phyloP scores from a whole-genome alignment of 2,113 vertebrate genomes.

The Probosciger aterrimus region DNA sequence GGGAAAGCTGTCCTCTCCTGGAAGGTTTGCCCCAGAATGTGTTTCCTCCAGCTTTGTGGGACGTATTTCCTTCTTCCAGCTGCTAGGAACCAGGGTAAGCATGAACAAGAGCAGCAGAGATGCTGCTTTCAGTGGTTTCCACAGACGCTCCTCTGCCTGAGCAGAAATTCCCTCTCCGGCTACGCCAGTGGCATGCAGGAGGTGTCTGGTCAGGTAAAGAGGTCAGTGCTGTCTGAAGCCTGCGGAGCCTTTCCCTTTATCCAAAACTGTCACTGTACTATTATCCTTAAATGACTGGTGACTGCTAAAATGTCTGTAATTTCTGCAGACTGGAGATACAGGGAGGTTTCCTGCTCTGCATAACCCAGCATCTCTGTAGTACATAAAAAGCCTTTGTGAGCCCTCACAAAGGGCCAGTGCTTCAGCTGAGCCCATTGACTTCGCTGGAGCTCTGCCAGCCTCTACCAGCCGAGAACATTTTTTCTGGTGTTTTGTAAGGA shows the following conservation, averaged over 20 bases:
- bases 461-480: slow-evolving; percentile 24
- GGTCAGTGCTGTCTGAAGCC: not conserved
- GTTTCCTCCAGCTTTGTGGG: not conserved
- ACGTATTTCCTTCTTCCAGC: not conserved
- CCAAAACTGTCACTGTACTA: not conserved
- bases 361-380: slow-evolving; percentile 3
- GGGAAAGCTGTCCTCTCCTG: not conserved
- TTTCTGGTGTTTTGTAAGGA: slow-evolving; percentile 30
- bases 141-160: not conserved
- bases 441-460: slow-evolving; percentile 11
- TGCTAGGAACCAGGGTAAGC: not conserved
- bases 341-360: not conserved
- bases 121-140: not conserved
- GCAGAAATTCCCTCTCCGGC: rapidly evolving
- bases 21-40: not conserved
- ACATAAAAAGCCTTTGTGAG: slow-evolving; percentile 58
- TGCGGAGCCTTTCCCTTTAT: not conserved
- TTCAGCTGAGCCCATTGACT: slow-evolving; percentile 38
- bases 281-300: not conserved
- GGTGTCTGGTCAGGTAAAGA: not conserved
- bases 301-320: not conserved
- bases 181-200: not conserved
- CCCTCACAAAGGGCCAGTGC: slow-evolving; percentile 47
- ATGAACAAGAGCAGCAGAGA: not conserved
- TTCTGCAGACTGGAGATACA: not conserved